phyloP scores from a whole-genome alignment of 2,888 invertebrate species.

The Anthophora plumipes region DNA sequence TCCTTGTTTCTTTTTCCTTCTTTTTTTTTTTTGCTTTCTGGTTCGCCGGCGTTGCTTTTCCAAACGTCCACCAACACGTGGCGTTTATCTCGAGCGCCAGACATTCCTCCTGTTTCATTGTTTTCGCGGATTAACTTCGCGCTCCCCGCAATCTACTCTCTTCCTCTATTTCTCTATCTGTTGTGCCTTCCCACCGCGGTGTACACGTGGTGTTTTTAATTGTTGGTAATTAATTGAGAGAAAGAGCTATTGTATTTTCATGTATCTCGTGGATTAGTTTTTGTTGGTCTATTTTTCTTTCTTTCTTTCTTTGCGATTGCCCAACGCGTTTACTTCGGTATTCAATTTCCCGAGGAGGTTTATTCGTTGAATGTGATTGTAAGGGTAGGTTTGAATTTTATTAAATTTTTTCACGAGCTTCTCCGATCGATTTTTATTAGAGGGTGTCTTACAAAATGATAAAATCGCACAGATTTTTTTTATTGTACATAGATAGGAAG shows the following conservation, averaged over 20 bases:
- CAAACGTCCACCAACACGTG: neutral
- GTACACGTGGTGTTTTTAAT: neutral
- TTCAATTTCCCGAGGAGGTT: too few relatives aligned
- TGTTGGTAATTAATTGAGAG: neutral
- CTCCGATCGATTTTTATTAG: too few relatives aligned
- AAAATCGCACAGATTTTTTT: too few relatives aligned
- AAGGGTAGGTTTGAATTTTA: too few relatives aligned
- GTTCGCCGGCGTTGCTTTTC: neutral
- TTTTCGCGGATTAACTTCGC: conserved; percentile 19
- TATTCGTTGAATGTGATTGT: too few relatives aligned
- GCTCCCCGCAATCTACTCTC: neutral
- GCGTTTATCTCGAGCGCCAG: neutral
- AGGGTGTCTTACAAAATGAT: too few relatives aligned
- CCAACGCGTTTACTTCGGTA: too few relatives aligned
- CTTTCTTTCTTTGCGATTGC: too few relatives aligned
- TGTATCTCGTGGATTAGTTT: neutral
- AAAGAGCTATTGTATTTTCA: neutral
- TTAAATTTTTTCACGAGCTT: too few relatives aligned
- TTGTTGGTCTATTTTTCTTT: neutral
- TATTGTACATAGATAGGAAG: too few relatives aligned
- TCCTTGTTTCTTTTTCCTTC: too few relatives aligned
- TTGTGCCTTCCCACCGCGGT: neutral
- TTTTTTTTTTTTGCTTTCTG: neutral
- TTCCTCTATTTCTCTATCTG: too few relatives aligned
- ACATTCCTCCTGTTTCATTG: conserved; percentile 6